Percentiles rank a stretch among this genome's conserved stretches.
These are phyloP conservation scores for Glaucomys volans DNA, from an alignment of 2,113 vertebrate species.

Conservation along the genomic window DNA sequence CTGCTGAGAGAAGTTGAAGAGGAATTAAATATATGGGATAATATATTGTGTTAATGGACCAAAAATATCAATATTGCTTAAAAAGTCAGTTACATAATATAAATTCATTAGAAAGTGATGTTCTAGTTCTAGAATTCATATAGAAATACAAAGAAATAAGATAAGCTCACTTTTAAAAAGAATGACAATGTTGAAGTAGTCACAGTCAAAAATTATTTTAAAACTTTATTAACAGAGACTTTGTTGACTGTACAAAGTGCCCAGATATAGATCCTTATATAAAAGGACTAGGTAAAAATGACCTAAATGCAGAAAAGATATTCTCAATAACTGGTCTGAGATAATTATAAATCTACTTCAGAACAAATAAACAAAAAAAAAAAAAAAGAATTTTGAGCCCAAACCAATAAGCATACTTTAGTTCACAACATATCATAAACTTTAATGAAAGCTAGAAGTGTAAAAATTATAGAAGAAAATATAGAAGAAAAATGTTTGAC, in stretches of 20 bases:
- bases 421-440: background rate
- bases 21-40: background rate
- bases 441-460: background rate
- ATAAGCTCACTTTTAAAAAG: background rate
- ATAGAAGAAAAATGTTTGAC: background rate
- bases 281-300: background rate
- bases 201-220: background rate
- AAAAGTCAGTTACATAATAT: background rate
- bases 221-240: background rate
- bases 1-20: background rate
- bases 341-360: background rate
- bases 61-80: background rate
- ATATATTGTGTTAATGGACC: background rate
- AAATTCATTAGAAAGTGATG: background rate
- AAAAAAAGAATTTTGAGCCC: background rate
- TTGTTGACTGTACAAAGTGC: background rate
- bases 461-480: background rate
- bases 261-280: background rate
- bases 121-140: background rate
- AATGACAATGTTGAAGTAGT: background rate
- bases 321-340: background rate
- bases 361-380: background rate
- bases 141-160: background rate
- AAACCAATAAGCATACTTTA: background rate
- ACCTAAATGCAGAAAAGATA: background rate